These are phyloP conservation scores for Falco peregrinus DNA, from an alignment of 2,797 vertebrate genomes.

Conservation along the genomic window DNA sequence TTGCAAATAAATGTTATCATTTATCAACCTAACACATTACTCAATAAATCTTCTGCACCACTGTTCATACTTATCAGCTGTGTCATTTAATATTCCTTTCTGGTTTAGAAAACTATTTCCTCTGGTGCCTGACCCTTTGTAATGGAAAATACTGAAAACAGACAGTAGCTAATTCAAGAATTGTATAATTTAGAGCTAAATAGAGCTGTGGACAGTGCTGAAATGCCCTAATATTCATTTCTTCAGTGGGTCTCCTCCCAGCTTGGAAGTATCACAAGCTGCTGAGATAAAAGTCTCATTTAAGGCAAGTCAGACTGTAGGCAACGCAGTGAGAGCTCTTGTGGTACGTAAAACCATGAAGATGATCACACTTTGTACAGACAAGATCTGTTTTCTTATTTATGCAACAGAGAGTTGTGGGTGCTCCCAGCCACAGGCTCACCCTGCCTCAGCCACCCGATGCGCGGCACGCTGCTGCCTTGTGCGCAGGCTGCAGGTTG, in stretches of 20 bases:
- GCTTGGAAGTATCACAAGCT: background rate
- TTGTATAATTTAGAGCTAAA: slow-evolving; percentile 54
- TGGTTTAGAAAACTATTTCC: slow-evolving; percentile 69
- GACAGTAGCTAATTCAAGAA: slow-evolving; percentile 59
- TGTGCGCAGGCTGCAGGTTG: accelerated
- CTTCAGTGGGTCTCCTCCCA: background rate
- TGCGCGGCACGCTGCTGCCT: accelerated
- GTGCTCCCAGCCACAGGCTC: background rate
- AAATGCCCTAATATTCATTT: background rate
- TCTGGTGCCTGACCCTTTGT: slow-evolving; percentile 58
- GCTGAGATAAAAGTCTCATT: background rate
- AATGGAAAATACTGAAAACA: slow-evolving; percentile 63
- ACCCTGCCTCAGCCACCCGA: background rate
- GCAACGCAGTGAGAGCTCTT: background rate
- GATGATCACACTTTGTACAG: background rate
- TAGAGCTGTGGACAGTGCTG: background rate
- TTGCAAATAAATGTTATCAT: slow-evolving; percentile 78
- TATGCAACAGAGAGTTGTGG: background rate
- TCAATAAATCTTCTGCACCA: slow-evolving; percentile 72
- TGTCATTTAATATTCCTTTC: slow-evolving; percentile 65
- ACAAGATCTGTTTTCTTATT: background rate
- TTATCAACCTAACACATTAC: slow-evolving; percentile 75
- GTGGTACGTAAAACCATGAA: background rate
- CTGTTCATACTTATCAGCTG: slow-evolving; percentile 65
- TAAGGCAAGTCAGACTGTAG: background rate